Evolutionary conservation across 2,797 vertebrate species (phyloP), one percentile per base, ranked within the genome.

Genomic region (Tolypeutes matacus): DNA sequence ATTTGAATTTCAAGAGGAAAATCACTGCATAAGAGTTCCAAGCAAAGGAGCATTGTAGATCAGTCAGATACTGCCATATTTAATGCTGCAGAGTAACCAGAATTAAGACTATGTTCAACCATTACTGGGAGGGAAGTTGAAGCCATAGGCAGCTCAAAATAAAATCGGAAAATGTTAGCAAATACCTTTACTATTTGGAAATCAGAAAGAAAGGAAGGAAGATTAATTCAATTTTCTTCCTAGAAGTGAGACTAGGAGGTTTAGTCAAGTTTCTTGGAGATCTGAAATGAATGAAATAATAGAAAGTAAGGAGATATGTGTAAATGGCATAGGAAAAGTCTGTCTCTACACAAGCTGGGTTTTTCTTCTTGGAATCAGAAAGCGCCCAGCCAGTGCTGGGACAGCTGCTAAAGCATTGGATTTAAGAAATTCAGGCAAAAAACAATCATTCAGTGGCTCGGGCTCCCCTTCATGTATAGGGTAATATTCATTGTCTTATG

Each of bases 1-100:
- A 73, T 96, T 86, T 96, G 36, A 13, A 94, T 72, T 95, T 93
- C 34, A 67, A 84, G 67, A 91, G n/a, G 69, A 81, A 95, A 97
- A 56, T 82, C 65, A 75, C 25, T 86, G 51, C 31, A 39, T 60
- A 56, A 83, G 85, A 73, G 20, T 83, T 64, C 34, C 29, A 81
- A 53, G 86, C 39, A 86, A 67, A 67, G 53, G 27, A n/a, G 46
- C 42, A 62, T 49, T 78, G 36, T 39, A 64, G 75, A 27, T 3
- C 46, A 51, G 73, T 34, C 64, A 76, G 69, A 81, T 6, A 76
- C 6, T 36, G 15, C 31, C 80, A 83, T 91, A 62, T 25, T 34
- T 49, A 92, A 70, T 31, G 31, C 75, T 25, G 15, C 27, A 5
- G 80, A 95, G 86, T 34, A 60, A 36, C 8, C 34, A 65, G 36